phyloP scores from a whole-genome alignment of 2,888 invertebrate genomes.

The Nephrocerus scutellatus region DNA sequence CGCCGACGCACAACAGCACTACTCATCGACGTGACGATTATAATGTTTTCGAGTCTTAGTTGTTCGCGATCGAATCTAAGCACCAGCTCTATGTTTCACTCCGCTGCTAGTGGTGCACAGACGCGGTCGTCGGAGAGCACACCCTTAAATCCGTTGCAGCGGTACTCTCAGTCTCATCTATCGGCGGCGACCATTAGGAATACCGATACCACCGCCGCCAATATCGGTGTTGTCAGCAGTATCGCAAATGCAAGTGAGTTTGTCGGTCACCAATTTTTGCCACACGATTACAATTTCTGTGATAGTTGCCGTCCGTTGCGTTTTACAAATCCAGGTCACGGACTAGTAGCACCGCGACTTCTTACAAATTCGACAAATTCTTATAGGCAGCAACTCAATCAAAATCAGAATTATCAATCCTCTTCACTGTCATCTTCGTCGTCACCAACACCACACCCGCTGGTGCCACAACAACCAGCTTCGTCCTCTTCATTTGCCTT shows the following conservation, averaged over 20 bases:
- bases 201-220: conserved; percentile 33
- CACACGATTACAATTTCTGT: conserved; percentile 41
- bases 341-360: no score
- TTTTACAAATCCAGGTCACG: conserved; percentile 27
- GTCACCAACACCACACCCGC: no score
- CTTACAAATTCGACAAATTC: no score
- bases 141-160: conserved; percentile 26
- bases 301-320: conserved; percentile 44
- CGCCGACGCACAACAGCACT: no score
- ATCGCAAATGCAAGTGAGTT: no score
- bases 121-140: conserved; percentile 23
- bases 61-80: conserved; percentile 46
- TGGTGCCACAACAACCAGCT: no score
- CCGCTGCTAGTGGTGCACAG: no score
- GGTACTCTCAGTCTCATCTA: conserved; percentile 17
- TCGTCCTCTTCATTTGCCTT: no score
- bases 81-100: conserved; percentile 39
- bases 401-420: conserved; percentile 24
- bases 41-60: conserved; percentile 42
- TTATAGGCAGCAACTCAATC: conserved; percentile 30
- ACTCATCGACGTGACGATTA: no score
- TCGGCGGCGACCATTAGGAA: conserved; percentile 34
- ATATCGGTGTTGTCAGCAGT: conserved; percentile 23
- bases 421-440: conserved; percentile 31
- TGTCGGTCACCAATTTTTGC: conserved; percentile 28